Evolutionary conservation across 2,888 invertebrate species (phyloP), one percentile per base, ranked within the genome.

Genomic region (Harpalus rubripes): DNA sequence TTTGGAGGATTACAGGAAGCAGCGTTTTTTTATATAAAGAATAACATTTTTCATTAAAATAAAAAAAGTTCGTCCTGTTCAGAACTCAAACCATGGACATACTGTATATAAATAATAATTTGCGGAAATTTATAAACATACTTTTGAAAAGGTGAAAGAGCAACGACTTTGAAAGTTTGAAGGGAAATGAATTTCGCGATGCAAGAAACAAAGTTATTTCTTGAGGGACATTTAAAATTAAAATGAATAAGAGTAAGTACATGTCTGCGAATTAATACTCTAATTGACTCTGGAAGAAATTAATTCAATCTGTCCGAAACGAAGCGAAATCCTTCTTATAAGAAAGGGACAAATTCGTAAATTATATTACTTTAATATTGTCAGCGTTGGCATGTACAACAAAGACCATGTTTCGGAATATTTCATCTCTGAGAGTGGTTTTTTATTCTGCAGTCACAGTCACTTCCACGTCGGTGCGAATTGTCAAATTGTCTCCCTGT

Each of bases 341-440:
- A 65, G 65, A 22, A 68, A 32, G 76, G 39, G 26, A 79, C 56
- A 61, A 63, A 63, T 81, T 81, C 81, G 81, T 65, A 81, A 81
- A 81, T 81, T 63, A 52, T 81, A 81, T 81, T 81, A 81, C 65
- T 63, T 81, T 81, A 61, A 81, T 81, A 81, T 81, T 81, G 81
- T 81, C 81, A 81, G 32, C 81, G 61, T 22, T 81, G 81, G 52
- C 81, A 44, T 44, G 41, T 81, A 52, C 61, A 81, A 81, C 78
- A 78, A 58, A 78, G 78, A 32, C 16, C 72, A 74, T 74, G 59
- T 78, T 78, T 78, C 59, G 81, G 65, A 81, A 81, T 81, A 81
- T 81, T 81, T 81, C 65, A 81, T 81, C 61, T 81, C 65, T 80
- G 81, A 65, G 65, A 63, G 81, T 81, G 81, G 18, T 81, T 65